Conservation (phyloP, 2,113 vertebrate species). For the Leucoraja erinaceus region DNA sequence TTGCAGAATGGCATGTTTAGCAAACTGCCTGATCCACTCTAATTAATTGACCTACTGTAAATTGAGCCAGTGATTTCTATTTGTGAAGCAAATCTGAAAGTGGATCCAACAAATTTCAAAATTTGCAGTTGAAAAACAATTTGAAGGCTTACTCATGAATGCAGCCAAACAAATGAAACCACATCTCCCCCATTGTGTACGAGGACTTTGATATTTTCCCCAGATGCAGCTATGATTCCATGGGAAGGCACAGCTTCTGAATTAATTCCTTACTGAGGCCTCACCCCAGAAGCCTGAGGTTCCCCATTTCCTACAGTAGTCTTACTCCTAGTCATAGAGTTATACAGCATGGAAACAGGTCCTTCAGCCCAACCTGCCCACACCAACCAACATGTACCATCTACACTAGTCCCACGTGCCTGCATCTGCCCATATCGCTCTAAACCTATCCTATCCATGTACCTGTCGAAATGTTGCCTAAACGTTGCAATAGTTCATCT, state of each 20-base stretch:
- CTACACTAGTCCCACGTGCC: too few species aligned
- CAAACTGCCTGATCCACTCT: not conserved
- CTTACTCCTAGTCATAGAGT: not conserved
- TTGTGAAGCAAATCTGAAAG: not conserved
- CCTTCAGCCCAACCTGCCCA: too few species aligned
- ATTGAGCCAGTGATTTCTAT: not conserved
- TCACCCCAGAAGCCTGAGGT: not conserved
- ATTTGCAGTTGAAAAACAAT: not conserved
- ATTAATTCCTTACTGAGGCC: not conserved
- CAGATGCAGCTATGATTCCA: not conserved
- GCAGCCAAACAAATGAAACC: not conserved
- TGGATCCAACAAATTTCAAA: not conserved
- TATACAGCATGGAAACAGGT: too few species aligned
- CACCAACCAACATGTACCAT: too few species aligned
- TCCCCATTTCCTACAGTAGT: not conserved
- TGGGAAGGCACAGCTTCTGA: not conserved
- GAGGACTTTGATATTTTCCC: not conserved
- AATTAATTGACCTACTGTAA: not conserved
- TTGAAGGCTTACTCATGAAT: not conserved
- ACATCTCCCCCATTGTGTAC: not conserved
- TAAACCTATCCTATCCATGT: too few species aligned
- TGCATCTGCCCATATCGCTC: too few species aligned
- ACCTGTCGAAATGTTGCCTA: too few species aligned
- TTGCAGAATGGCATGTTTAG: not conserved
- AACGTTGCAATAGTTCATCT: too few species aligned